A percentile compares a stretch with the other conserved stretches of the same genome.
Conservation (phyloP, 2,113 vertebrate species). For the Corythoichthys intestinalis region DNA sequence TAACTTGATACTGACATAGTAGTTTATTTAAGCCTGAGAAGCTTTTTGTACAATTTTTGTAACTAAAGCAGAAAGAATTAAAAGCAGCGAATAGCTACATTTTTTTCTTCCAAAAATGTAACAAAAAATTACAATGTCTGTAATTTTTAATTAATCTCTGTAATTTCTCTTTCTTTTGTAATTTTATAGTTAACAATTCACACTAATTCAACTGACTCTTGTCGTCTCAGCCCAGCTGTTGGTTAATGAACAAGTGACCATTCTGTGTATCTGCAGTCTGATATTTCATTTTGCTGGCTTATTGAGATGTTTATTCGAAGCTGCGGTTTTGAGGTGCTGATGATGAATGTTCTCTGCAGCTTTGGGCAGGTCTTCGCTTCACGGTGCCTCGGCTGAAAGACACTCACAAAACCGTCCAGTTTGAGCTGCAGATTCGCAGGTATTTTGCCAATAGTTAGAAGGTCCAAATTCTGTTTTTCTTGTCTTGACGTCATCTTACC, state of each 20-base stretch:
- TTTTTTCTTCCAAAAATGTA: too few species aligned
- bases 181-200: background rate
- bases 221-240: background rate
- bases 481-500: slow-evolving; percentile 13
- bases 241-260: background rate
- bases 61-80: too few species aligned
- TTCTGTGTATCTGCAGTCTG: too few species aligned
- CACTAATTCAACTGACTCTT: background rate
- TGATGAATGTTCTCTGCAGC: slow-evolving; percentile 58
- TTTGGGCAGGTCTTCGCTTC: slow-evolving; percentile 86
- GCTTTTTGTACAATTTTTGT: too few species aligned
- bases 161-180: too few species aligned
- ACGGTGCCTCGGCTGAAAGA: slow-evolving; percentile 81
- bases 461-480: background rate
- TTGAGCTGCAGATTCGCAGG: slow-evolving; percentile 90
- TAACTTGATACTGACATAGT: too few species aligned
- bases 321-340: background rate
- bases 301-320: background rate
- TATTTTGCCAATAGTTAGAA: slow-evolving; percentile 34
- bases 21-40: too few species aligned
- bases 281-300: background rate
- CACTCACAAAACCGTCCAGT: slow-evolving; percentile 79
- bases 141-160: too few species aligned
- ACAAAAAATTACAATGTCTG: too few species aligned
- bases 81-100: too few species aligned